Percentiles rank a stretch among this genome's conserved stretches.
phyloP scores from a whole-genome alignment of 2,888 invertebrate species.

The Mythimna albipuncta region DNA sequence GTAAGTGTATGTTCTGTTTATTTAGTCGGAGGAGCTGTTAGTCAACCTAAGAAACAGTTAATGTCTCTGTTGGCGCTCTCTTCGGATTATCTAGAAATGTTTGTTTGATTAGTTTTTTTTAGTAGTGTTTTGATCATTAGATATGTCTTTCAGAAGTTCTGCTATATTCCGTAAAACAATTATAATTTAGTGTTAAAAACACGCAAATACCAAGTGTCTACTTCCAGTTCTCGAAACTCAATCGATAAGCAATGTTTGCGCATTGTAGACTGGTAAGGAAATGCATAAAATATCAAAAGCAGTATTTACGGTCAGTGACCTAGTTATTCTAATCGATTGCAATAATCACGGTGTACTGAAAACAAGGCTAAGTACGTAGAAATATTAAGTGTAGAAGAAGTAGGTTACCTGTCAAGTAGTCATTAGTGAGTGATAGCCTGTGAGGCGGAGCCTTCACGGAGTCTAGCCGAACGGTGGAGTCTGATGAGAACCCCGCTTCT shows the following conservation, averaged over 20 bases:
- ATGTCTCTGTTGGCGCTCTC: not conserved
- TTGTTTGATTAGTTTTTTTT: not conserved
- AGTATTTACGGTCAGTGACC: constrained; percentile 47
- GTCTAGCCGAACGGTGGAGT: constrained; percentile 83
- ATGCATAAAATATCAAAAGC: constrained; percentile 51
- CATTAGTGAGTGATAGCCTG: constrained; percentile 88
- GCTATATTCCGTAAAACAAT: not conserved
- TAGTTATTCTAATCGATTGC: constrained; percentile 41
- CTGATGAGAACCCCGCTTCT: constrained; percentile 84
- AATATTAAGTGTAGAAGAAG: constrained; percentile 10
- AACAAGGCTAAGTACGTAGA: constrained; percentile 7
- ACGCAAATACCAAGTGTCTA: not conserved
- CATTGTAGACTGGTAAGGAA: constrained; percentile 9
- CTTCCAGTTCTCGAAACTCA: constrained; percentile 35
- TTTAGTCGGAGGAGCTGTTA: not conserved
- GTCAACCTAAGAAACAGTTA: constrained; percentile 1
- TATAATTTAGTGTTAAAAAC: not conserved
- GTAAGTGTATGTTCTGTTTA: not conserved
- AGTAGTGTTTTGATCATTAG: not conserved
- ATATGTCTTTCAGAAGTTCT: not conserved
- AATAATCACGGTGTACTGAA: constrained; percentile 11
- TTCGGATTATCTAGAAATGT: not conserved
- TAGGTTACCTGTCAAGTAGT: constrained; percentile 84
- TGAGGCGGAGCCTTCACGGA: constrained; percentile 82
- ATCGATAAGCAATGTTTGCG: constrained; percentile 44